Percentiles rank a stretch among this genome's conserved stretches.
Evolutionary conservation across 2,888 invertebrate species (phyloP).

Genomic region (Megamerina dolium): DNA sequence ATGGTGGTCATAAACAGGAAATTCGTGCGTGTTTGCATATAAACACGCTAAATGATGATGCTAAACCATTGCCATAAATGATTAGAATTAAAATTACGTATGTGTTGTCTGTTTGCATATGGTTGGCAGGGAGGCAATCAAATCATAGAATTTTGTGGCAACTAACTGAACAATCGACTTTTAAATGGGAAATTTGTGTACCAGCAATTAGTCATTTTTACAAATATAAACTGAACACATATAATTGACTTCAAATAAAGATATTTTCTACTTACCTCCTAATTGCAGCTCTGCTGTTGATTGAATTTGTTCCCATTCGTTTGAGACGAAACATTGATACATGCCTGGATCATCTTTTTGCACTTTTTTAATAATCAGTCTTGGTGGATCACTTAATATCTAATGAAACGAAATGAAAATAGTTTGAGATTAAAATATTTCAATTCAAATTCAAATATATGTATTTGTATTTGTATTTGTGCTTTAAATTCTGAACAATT

Average conservation of each 20-base stretch:
- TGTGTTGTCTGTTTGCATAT: too few relatives aligned
- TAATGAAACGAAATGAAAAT: constrained; percentile 24
- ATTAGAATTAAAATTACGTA: too few relatives aligned
- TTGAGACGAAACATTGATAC: constrained; percentile 86
- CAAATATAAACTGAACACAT: too few relatives aligned
- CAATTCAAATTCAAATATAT: too few relatives aligned
- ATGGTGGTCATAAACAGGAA: not conserved
- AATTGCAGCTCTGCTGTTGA: constrained; percentile 74
- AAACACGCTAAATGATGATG: not conserved
- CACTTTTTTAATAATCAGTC: constrained; percentile 60
- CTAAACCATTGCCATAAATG: too few relatives aligned
- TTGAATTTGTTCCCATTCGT: constrained; percentile 78
- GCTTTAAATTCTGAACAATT: too few relatives aligned
- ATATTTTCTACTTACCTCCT: constrained; percentile 70
- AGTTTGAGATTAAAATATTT: not conserved
- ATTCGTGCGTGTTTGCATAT: not conserved
- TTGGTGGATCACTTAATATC: constrained; percentile 49
- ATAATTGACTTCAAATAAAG: too few relatives aligned
- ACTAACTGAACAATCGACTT: too few relatives aligned
- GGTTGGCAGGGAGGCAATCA: too few relatives aligned
- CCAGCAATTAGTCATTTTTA: too few relatives aligned
- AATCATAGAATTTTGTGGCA: too few relatives aligned
- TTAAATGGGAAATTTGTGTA: too few relatives aligned
- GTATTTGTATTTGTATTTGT: not conserved
- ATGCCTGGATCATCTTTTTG: constrained; percentile 81